Evolutionary conservation across 2,888 invertebrate genomes (phyloP), one percentile per base, ranked within the genome.

Genomic region (Drosophila kokeensis): DNA sequence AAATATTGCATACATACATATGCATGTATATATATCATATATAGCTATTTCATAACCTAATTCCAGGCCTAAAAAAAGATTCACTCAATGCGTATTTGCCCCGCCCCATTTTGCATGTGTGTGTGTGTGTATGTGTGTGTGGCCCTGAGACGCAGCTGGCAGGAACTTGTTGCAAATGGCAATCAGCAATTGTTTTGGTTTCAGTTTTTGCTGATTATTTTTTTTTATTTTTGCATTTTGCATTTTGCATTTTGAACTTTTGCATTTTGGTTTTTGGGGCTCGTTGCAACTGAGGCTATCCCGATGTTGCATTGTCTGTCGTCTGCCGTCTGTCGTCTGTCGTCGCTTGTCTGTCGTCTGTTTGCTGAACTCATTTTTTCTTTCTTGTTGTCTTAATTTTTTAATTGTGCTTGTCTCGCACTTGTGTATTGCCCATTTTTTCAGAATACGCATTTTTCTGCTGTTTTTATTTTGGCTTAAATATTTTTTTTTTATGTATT

Each of bases 391-490:
- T 48, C 27, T 88, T 72, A 65, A 72, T 81, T 83, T 79, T 73
- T 83, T 72, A 79, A 86, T 81, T 87, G 59, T 77, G 84, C 84
- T 87, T 73, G 66, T 73, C 69, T 74, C 72, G 89, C 84, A 85
- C 62, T 84, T 79, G 68, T 58, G 67, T 66, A 66, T 67, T 76
- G 69, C 60, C 53, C 55, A 54, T 68, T 73, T 80, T 73, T 77
- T 67, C 61, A 58, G 74, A 69, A 81, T 66, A 68, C 76, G 74
- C 77, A 73, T 80, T 55, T 79, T 75, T 76, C 80, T 6, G 42
- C n/a, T 60, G 42, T 45, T 15, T 74, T 55, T n/a, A 58, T 59
- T 60, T 63, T 58, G n/a, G 15, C 18, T 38, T 29, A 48, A 59
- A 38, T 27, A 36, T 54, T 54, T 49, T 52, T 42, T 11, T 21